Base-by-base conservation (phyloP, 2,888 invertebrate genomes). In the Caenorhabditis auriculariae region DNA sequence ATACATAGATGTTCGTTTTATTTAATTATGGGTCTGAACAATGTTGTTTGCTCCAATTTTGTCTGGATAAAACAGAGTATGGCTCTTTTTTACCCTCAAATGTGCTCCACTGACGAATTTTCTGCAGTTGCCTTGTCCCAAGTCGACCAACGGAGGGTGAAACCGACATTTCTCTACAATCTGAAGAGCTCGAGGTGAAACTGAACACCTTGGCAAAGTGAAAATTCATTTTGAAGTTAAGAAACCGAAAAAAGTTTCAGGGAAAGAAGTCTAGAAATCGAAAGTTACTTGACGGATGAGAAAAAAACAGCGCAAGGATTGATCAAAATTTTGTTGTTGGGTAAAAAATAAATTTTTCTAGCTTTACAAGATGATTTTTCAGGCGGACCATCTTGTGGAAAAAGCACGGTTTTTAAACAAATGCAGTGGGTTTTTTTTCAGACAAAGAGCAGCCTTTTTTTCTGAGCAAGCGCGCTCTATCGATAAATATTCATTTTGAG, bases 401-500 rank as follows among this genome's bases (percentile, higher is more conserved):
- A 67, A 47, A 58, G 58, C 32, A 67, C 67, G 1, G 58, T 67
- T 39, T 64, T 67, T 42, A 67, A 67, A 35, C 67, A 67, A 39
- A 67, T 67, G 67, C 55, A 61, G 67, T 67, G 26, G 51, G 62
- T 38, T 27, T 21, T 24, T 19, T 6, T 21, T 28, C n/a, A n/a
- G n/a, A n/a, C n/a, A n/a, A n/a, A n/a, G n/a, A n/a, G n/a, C 19
- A 28, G 4, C 5, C 46, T 23, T 9, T 38, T 48, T 35, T 9
- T 23, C 24, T 21, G 4, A 7, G 12, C 72, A 77, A 73, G 75
- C 71, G 75, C 73, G 67, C 72, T 75, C 70, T 72, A 65, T 69
- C 71, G 74, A 72, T 75, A 76, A 72, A 70, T 53, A 28, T 46
- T 62, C 66, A 74, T 63, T 53, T 32, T 35, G n/a, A n/a, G n/a